Percentiles rank a stretch among this genome's conserved stretches.
Conservation (phyloP, 2,888 invertebrate species). For the Drepana falcataria region DNA sequence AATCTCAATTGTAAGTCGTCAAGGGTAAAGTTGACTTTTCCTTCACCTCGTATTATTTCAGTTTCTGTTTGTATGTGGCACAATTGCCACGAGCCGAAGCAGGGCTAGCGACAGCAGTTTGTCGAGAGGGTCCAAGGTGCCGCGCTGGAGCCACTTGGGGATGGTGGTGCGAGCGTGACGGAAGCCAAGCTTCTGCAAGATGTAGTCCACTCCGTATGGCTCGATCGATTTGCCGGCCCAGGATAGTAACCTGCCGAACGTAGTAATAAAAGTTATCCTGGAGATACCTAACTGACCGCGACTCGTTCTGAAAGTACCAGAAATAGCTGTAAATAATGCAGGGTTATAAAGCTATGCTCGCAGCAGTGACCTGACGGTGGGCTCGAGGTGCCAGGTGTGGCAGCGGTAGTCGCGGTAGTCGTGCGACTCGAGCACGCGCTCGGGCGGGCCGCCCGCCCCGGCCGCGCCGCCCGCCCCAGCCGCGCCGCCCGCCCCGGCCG, state of each 20-base stretch:
- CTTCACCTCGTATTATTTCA: too few relatives aligned
- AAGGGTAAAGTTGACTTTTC: not conserved
- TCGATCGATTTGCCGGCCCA: constrained; percentile 98
- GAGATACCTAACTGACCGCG: too few relatives aligned
- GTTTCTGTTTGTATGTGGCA: constrained; percentile 62
- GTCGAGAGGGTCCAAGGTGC: constrained; percentile 98
- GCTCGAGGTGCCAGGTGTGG: constrained; percentile 97
- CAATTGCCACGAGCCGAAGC: constrained; percentile 82
- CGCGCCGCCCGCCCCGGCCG: too few relatives aligned
- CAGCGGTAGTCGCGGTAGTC: constrained; percentile 96
- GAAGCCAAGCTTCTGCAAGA: constrained; percentile 97
- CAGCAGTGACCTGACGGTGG: constrained; percentile 85
- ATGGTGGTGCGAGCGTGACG: constrained; percentile 98
- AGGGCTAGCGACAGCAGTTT: constrained; percentile 91
- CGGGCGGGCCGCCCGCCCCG: constrained; percentile 9
- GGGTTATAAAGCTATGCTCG: not conserved
- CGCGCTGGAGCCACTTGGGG: constrained; percentile 99
- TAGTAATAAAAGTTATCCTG: too few relatives aligned
- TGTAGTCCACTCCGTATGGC: constrained; percentile 98
- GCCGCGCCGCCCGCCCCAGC: constrained; percentile 24
- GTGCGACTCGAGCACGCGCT: constrained; percentile 62
- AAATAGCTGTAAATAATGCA: not conserved
- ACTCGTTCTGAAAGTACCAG: too few relatives aligned
- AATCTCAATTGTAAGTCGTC: not conserved
- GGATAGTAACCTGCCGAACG: constrained; percentile 79